These are phyloP conservation scores for Apis mellifera DNA, from an alignment of 1,140 invertebrate genomes.

Conservation along the genomic window Amel_HAv3.1 CM009931.2:1010501-1011000, in stretches of 20 bases:
- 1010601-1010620: conserved; percentile 32
- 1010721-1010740: background rate
- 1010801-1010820: conserved; percentile 4
- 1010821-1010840: background rate
- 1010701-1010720: no score
- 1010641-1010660: conserved; percentile 6
- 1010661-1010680: background rate
- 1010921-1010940: no score
- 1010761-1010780: background rate
- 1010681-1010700: no score
- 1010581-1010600: conserved; percentile 39
- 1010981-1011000: no score
- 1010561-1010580: conserved; percentile 12
- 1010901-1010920: no score
- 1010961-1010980: no score
- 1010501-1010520: conserved; percentile 48
- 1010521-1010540: conserved; percentile 35
- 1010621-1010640: conserved; percentile 54
- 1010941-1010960: no score
- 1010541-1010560: conserved; percentile 49
- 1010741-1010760: conserved; percentile 53
- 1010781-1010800: background rate
- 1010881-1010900: no score
- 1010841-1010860: background rate
- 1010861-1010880: background rate